Evolutionary conservation across 2,888 invertebrate species (phyloP).

Genomic region (Lasioglossum malachurum): DNA sequence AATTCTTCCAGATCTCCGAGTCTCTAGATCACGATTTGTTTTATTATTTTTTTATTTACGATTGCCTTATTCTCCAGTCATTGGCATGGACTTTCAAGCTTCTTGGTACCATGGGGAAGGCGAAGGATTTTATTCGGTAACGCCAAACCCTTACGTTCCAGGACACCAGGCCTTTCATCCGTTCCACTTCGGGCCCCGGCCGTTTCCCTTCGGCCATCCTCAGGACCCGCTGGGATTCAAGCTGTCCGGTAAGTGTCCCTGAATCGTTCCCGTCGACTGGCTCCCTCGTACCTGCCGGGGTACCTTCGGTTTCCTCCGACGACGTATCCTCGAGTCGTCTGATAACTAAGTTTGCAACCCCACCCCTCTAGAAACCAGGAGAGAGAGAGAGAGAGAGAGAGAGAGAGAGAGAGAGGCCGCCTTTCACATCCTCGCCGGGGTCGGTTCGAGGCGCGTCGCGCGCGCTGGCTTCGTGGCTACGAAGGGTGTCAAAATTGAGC

Average conservation of each 20-base stretch:
- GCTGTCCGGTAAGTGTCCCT: constrained; percentile 90
- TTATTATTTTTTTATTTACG: background rate
- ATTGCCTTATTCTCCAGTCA: background rate
- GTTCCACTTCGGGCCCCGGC: constrained; percentile 93
- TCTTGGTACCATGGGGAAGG: background rate
- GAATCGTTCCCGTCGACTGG: constrained; percentile 71
- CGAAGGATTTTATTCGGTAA: background rate
- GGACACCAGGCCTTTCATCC: constrained; percentile 95
- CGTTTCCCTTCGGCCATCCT: constrained; percentile 88
- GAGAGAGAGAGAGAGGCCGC: constrained; percentile 22
- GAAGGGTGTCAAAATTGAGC: constrained; percentile 84
- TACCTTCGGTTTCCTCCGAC: constrained; percentile 18
- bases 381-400: background rate
- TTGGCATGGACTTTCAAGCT: background rate
- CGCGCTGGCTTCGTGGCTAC: constrained; percentile 72
- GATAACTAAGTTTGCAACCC: constrained; percentile 82
- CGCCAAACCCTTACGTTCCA: constrained; percentile 74
- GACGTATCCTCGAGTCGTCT: constrained; percentile 64
- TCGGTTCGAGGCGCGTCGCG: constrained; percentile 14
- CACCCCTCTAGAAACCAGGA: constrained; percentile 1
- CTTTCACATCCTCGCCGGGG: constrained; percentile 28
- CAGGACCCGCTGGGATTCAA: constrained; percentile 95
- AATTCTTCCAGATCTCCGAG: background rate
- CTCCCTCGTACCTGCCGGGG: constrained; percentile 25
- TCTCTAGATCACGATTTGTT: background rate